A percentile compares a stretch with the other conserved stretches of the same genome.
These are phyloP conservation scores for Scaptomyza polygonia DNA, from an alignment of 2,888 invertebrate genomes.

Conservation along the genomic window DNA sequence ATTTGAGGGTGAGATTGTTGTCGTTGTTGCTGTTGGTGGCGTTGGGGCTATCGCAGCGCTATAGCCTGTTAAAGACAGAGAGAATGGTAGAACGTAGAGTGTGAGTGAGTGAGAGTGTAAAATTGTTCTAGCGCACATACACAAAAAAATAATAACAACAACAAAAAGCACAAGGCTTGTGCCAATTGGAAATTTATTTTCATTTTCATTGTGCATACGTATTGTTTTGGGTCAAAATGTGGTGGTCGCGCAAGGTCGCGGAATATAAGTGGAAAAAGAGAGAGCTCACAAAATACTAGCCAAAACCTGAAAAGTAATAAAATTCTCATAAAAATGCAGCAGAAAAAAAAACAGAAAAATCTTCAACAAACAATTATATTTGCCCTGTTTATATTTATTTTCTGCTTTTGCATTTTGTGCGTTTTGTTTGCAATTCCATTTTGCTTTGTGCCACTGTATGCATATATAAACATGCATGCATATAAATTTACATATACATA, in stretches of 20 bases:
- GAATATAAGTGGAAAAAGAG: constrained; percentile 2
- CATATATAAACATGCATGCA: not conserved
- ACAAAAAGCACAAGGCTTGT: constrained; percentile 49
- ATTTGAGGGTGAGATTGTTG: constrained; percentile 82
- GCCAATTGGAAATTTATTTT: constrained; percentile 79
- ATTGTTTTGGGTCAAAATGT: constrained; percentile 36
- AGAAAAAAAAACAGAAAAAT: constrained; percentile 60
- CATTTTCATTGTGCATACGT: constrained; percentile 67
- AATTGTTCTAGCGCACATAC: constrained; percentile 37
- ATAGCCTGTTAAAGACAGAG: constrained; percentile 76
- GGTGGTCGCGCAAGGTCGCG: constrained; percentile 21
- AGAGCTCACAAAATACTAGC: constrained; percentile 49
- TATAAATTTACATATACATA: too few species aligned
- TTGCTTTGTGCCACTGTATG: constrained; percentile 13
- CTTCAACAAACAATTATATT: constrained; percentile 77
- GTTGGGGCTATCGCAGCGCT: constrained; percentile 77
- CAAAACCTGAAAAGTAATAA: constrained; percentile 75
- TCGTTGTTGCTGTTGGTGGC: constrained; percentile 80
- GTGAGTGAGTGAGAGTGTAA: constrained; percentile 22
- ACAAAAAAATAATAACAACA: not conserved
- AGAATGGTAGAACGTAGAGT: constrained; percentile 4
- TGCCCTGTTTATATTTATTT: constrained; percentile 36
- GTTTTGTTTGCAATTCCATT: too few species aligned
- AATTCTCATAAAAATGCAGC: constrained; percentile 72
- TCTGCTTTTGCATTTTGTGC: too few species aligned